Conservation (phyloP, 2,888 invertebrate genomes). For the Sussaba pulchella region DNA sequence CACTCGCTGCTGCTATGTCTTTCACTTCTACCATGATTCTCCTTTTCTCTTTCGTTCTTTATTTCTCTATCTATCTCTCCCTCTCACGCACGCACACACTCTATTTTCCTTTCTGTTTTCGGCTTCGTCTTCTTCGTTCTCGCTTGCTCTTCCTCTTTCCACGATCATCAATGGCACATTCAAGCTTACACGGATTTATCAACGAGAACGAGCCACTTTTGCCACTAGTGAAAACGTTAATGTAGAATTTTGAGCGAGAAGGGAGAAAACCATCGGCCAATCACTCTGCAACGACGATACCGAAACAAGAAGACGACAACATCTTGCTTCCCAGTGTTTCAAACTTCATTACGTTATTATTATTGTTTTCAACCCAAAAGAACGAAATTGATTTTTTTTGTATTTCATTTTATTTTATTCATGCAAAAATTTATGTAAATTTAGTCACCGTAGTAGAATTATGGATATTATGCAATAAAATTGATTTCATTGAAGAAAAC, state of each 20-base stretch:
- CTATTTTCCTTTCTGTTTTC: background rate
- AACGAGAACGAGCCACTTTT: slow-evolving; percentile 74
- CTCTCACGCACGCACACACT: too few species aligned
- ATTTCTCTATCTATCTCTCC: slow-evolving; percentile 40
- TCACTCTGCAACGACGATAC: slow-evolving; percentile 43
- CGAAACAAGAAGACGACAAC: background rate
- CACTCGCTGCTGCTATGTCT: slow-evolving; percentile 2
- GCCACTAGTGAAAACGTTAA: slow-evolving; percentile 31
- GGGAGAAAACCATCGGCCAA: slow-evolving; percentile 53
- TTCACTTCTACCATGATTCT: slow-evolving; percentile 18
- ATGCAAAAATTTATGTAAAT: background rate
- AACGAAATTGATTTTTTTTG: too few species aligned
- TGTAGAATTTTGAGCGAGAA: background rate
- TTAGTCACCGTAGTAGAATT: background rate
- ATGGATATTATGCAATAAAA: background rate
- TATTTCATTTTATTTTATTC: background rate
- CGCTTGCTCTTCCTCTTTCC: slow-evolving; percentile 74
- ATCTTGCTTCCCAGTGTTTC: background rate
- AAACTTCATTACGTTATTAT: background rate
- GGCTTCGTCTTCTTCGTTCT: slow-evolving; percentile 63
- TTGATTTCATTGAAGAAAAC: too few species aligned
- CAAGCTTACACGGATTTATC: slow-evolving; percentile 81
- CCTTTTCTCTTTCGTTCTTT: slow-evolving; percentile 23
- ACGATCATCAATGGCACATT: slow-evolving; percentile 82
- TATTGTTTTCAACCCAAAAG: background rate